These are phyloP conservation scores for Drosophila lacertosa DNA, from an alignment of 1,140 invertebrate genomes.

Conservation along the genomic window DNA sequence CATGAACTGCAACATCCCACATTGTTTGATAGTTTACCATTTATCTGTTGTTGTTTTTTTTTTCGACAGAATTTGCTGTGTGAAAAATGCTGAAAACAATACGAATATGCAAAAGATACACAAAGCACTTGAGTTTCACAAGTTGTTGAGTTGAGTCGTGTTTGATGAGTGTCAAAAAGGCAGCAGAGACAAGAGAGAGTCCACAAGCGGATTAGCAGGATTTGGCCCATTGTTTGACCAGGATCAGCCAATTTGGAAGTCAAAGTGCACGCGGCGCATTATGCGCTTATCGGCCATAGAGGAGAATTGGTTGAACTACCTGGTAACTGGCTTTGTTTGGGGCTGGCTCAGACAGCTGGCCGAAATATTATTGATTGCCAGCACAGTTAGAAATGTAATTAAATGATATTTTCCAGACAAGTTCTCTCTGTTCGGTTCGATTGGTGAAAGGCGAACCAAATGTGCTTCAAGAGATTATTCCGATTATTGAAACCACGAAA, in stretches of 20 bases:
- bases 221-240: slow-evolving; percentile 60
- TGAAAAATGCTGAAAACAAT: slow-evolving; percentile 47
- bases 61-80: slow-evolving; percentile 60
- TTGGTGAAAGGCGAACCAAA: slow-evolving; percentile 66
- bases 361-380: slow-evolving; percentile 54
- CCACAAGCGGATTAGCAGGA: slow-evolving; percentile 75
- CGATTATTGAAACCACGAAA: slow-evolving; percentile 5
- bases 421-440: slow-evolving; percentile 15
- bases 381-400: slow-evolving; percentile 46
- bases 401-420: slow-evolving; percentile 64
- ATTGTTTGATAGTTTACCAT: slow-evolving; percentile 69
- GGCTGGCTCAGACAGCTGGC: slow-evolving; percentile 57
- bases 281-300: slow-evolving; percentile 65
- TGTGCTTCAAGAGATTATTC: slow-evolving; percentile 29
- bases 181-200: slow-evolving; percentile 45
- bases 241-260: slow-evolving; percentile 76
- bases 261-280: slow-evolving; percentile 71
- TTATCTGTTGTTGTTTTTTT: too few relatives aligned
- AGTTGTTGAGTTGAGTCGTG: slow-evolving; percentile 59
- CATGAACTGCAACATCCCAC: slow-evolving; percentile 53
- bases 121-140: slow-evolving; percentile 55
- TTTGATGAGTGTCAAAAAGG: slow-evolving; percentile 80
- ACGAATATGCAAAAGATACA: slow-evolving; percentile 43
- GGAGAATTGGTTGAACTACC: slow-evolving; percentile 48
- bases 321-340: slow-evolving; percentile 25